Evolutionary conservation across 2,797 vertebrate species (phyloP), one percentile per base, ranked within the genome.

Genomic region (Cyprinodon diabolis): DNA sequence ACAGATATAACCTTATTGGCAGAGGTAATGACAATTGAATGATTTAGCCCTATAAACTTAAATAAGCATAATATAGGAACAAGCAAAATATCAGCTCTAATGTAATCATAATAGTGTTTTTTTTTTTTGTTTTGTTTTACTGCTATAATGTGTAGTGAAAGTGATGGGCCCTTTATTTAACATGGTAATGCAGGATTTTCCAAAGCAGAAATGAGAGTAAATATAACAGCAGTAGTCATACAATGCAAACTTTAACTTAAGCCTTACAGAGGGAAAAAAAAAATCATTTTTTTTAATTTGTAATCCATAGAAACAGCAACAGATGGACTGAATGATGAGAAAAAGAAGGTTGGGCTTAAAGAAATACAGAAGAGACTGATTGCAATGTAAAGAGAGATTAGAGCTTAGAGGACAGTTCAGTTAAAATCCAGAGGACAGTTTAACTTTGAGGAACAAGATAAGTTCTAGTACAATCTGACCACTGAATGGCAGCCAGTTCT

Each of bases 331-430:
- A 88, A 81, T 76, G 83, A 89, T 85, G 75, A 68, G 30, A 56
- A 73, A 57, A 66, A 51, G 72, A 62, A 62, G 58, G 58, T 21
- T 68, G 76, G 63, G 67, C 55, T 55, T 73, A 75, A 80, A 81
- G 79, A 77, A 80, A 68, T 58, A 84, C 71, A 79, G 65, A 75
- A 83, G 74, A 69, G 81, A 87, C 74, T 89, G 89, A 89, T 86
- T 90, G 79, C 55, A 1, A 82, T 21, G 25, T 80, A 85, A 81
- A 79, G 80, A 10, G 10, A 80, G 90, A 93, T 94, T 93, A 91
- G 35, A 89, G 86, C 74, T 92, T 88, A 87, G 80, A 84, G 0
- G 37, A 82, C 35, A 15, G 40, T 68, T 57, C 60, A 13, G 35
- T 68, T 19, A n/a, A 47, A 23, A 14, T 45, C 65, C 65, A 58